Percentiles rank a stretch among this genome's conserved stretches.
These are phyloP conservation scores for Emmelina monodactyla DNA, from an alignment of 2,888 invertebrate genomes.

Conservation along the genomic window DNA sequence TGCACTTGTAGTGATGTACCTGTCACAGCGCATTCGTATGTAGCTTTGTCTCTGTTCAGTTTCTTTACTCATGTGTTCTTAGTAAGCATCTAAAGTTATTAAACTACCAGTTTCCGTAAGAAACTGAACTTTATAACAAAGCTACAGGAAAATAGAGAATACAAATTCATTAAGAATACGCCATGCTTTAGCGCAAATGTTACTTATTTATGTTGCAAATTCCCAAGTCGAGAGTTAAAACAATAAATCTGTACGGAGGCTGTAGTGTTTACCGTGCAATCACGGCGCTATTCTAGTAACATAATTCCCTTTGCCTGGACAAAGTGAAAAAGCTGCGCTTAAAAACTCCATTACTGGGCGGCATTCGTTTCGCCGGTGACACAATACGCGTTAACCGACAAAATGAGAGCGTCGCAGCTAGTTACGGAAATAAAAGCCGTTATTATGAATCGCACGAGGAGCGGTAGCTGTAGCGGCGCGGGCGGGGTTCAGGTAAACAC, in stretches of 20 bases:
- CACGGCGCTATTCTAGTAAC: constrained; percentile 40
- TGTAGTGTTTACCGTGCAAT: constrained; percentile 38
- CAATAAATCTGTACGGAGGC: constrained; percentile 31
- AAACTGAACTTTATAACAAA: no score
- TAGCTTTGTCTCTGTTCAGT: no score
- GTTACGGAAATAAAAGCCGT: constrained; percentile 57
- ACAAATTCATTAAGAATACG: neutral
- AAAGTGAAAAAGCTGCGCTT: constrained; percentile 44
- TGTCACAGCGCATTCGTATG: no score
- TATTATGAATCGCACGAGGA: constrained; percentile 40
- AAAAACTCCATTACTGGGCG: constrained; percentile 52
- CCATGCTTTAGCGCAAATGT: constrained; percentile 9
- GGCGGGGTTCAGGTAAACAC: constrained; percentile 43
- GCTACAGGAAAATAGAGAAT: neutral
- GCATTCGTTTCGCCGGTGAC: constrained; percentile 46
- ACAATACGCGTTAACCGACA: constrained; percentile 56
- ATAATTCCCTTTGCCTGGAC: constrained; percentile 39
- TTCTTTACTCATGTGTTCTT: no score
- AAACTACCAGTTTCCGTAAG: no score
- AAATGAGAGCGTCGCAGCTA: constrained; percentile 54
- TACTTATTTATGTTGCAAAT: constrained; percentile 22
- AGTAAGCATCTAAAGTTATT: no score
- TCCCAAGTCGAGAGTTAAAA: constrained; percentile 28
- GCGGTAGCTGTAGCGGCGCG: constrained; percentile 23
- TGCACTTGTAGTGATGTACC: no score